phyloP scores from a whole-genome alignment of 2,113 vertebrate species.

The Cercocebus atys region DNA sequence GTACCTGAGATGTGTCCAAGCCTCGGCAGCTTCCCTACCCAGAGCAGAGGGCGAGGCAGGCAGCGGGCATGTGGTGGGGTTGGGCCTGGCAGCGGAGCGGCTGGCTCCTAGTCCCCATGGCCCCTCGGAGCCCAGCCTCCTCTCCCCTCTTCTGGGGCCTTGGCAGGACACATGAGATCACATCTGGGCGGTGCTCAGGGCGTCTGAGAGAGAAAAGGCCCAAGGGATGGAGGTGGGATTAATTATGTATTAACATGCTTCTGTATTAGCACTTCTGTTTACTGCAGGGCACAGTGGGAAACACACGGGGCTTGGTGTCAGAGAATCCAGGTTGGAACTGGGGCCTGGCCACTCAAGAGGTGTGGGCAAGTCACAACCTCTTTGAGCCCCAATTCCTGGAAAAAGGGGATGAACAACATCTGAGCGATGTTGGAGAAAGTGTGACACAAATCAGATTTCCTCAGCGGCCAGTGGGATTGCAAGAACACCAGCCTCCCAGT shows the following conservation, averaged over 20 bases:
- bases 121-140: not conserved
- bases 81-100: fast-evolving
- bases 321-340: not conserved
- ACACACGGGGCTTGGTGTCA: not conserved
- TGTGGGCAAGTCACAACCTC: not conserved
- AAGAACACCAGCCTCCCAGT: not conserved
- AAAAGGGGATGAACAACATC: not conserved
- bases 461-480: not conserved
- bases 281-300: not conserved
- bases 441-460: not conserved
- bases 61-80: fast-evolving
- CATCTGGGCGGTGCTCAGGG: slow-evolving; percentile 3
- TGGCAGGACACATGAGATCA: slow-evolving; percentile 37
- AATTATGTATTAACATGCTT: not conserved
- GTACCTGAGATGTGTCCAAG: not conserved
- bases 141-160: not conserved
- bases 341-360: not conserved
- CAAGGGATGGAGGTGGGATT: not conserved
- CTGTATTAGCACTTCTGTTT: not conserved
- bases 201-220: not conserved
- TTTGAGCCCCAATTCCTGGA: not conserved
- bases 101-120: fast-evolving
- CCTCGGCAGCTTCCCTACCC: not conserved
- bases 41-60: not conserved
- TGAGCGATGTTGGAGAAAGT: not conserved